Conservation (phyloP, 92 coral and sea anemone genomes). For the Siderastrea siderea region DNA sequence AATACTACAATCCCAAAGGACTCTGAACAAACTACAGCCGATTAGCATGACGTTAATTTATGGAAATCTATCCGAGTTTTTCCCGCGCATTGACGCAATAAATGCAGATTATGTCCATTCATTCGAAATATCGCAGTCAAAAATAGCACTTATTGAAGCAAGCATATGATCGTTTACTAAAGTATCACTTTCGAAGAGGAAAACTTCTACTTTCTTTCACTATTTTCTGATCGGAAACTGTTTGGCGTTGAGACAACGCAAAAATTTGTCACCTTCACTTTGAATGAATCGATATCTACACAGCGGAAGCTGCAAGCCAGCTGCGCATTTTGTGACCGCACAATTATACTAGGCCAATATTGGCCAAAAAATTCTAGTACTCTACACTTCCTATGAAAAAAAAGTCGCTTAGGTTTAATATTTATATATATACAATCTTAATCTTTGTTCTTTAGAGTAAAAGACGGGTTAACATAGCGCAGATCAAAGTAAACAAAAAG, state of each 20-base stretch:
- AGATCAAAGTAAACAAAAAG: constrained; percentile 27
- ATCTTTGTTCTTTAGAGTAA: constrained; percentile 3
- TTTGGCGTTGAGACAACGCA: constrained; percentile 57
- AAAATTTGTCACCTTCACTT: constrained; percentile 36
- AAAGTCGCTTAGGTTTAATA: constrained; percentile 13
- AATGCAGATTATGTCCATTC: constrained; percentile 81
- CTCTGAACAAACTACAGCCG: constrained; percentile 11
- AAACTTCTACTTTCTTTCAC: constrained; percentile 15
- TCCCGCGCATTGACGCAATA: constrained; percentile 95
- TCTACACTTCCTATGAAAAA: constrained; percentile 24
- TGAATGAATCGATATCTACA: constrained; percentile 34
- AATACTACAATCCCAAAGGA: constrained; percentile 30
- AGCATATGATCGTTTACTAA: constrained; percentile 14
- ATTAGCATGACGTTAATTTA: constrained; percentile 67
- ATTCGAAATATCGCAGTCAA: constrained; percentile 57
- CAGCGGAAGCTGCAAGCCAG: constrained; percentile 27
- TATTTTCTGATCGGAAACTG: constrained; percentile 13
- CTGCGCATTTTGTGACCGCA: constrained; percentile 8
- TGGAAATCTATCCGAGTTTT: constrained; percentile 89
- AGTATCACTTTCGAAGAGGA: constrained; percentile 22
- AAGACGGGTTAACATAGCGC: constrained; percentile 29
- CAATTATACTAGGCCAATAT: constrained; percentile 22
- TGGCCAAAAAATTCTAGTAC: not conserved
- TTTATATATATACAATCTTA: constrained; percentile 39
- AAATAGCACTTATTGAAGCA: constrained; percentile 16